Evolutionary conservation across 2,888 invertebrate genomes (phyloP).

Genomic region (Lycaena phlaeas): DNA sequence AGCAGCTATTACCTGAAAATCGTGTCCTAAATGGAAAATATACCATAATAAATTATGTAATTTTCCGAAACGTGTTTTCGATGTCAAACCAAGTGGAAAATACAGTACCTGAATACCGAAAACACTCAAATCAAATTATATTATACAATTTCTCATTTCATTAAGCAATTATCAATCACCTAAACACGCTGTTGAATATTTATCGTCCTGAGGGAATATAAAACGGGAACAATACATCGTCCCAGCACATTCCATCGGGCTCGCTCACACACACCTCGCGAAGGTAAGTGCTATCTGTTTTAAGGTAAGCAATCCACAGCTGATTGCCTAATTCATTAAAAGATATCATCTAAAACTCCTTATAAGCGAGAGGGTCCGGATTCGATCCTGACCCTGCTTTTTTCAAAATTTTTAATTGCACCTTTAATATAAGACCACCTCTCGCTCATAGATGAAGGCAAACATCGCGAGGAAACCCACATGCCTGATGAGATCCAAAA

Average conservation of each 20-base stretch:
- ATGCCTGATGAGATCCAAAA: too few relatives aligned
- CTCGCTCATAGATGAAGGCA: too few relatives aligned
- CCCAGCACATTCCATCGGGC: background rate
- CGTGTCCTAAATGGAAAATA: too few relatives aligned
- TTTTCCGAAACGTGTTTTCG: conserved; percentile 6
- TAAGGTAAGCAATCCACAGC: too few relatives aligned
- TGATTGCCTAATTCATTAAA: too few relatives aligned
- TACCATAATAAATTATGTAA: background rate
- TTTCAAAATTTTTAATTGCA: too few relatives aligned
- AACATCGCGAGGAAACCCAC: too few relatives aligned
- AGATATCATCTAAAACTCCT: too few relatives aligned
- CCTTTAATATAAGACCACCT: too few relatives aligned
- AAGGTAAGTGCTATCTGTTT: background rate
- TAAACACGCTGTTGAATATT: conserved; percentile 45
- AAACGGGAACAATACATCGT: conserved; percentile 23
- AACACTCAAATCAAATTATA: conserved; percentile 2
- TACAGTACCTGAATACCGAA: conserved; percentile 6
- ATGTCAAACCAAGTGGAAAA: background rate
- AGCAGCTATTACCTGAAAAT: too few relatives aligned
- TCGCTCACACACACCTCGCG: background rate
- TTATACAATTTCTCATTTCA: conserved; percentile 17
- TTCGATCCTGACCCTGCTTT: too few relatives aligned
- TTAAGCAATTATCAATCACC: conserved; percentile 26
- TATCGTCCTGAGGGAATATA: conserved; percentile 34
- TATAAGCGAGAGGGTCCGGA: too few relatives aligned